phyloP scores from a whole-genome alignment of 2,113 vertebrate species.

The Pachycephala philippinensis region DNA sequence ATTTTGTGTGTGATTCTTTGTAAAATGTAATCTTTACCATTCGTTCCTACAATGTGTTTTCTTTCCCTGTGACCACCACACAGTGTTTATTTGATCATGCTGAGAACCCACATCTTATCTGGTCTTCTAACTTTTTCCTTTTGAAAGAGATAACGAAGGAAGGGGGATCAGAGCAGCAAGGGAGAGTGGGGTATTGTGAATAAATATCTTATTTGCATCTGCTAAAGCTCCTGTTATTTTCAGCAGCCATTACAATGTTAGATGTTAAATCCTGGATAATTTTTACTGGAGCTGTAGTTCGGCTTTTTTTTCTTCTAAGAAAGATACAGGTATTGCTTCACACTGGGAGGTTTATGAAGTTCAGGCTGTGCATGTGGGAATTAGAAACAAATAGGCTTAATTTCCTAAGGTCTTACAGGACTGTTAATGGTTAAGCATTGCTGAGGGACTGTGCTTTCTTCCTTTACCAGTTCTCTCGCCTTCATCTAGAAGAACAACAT shows the following conservation, averaged over 20 bases:
- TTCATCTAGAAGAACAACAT: background rate
- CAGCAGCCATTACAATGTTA: background rate
- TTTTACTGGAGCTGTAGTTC: background rate
- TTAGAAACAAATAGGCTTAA: constrained; percentile 29
- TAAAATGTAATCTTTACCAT: background rate
- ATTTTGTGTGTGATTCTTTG: background rate
- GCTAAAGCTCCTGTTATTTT: background rate
- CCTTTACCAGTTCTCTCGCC: background rate
- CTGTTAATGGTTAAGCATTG: constrained; percentile 54
- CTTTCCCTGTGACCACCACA: constrained; percentile 4
- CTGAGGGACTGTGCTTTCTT: background rate
- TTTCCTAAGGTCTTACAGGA: background rate
- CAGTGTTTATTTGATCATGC: constrained; percentile 42
- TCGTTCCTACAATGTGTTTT: constrained; percentile 3
- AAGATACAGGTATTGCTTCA: background rate
- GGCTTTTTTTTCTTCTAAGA: background rate
- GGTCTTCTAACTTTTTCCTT: constrained; percentile 51
- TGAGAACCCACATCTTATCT: constrained; percentile 64
- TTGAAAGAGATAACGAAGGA: constrained; percentile 38
- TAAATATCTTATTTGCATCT: constrained; percentile 31
- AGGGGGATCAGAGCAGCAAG: background rate
- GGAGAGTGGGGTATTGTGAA: background rate
- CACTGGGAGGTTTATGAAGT: background rate
- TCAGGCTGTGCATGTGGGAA: background rate
- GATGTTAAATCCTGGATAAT: background rate